These are phyloP conservation scores for Dicyrtomina minuta DNA, from an alignment of 2,888 invertebrate species.

Conservation along the genomic window DNA sequence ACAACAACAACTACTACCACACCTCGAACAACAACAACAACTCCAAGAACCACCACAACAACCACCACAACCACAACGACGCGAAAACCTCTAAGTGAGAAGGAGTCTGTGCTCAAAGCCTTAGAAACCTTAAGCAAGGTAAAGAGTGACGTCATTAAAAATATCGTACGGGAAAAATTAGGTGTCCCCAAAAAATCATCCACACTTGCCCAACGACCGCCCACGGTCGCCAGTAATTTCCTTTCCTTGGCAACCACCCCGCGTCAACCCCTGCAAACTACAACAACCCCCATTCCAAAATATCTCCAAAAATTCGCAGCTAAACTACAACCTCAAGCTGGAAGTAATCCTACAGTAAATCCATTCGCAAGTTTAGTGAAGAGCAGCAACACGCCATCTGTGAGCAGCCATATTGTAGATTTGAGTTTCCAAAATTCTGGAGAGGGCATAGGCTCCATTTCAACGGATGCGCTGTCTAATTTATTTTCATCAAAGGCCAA, in stretches of 20 bases:
- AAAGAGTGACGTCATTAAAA: slow-evolving; percentile 46
- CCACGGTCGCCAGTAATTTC: too few relatives aligned
- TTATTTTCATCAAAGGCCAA: too few relatives aligned
- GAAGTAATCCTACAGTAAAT: too few relatives aligned
- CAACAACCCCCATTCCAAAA: not conserved
- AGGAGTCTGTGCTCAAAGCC: slow-evolving; percentile 43
- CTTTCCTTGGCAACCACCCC: too few relatives aligned
- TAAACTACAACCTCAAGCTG: not conserved
- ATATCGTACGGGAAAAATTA: slow-evolving; percentile 39
- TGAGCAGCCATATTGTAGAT: too few relatives aligned
- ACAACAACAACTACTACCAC: not conserved
- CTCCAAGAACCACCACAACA: not conserved
- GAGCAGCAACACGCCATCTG: too few relatives aligned
- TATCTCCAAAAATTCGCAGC: not conserved
- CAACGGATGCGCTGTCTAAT: not conserved
- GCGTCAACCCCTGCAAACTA: too few relatives aligned
- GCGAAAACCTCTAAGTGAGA: slow-evolving; percentile 31
- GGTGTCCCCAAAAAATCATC: slow-evolving; percentile 15
- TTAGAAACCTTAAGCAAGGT: slow-evolving; percentile 47
- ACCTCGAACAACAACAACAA: not conserved
- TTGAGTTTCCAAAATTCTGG: too few relatives aligned
- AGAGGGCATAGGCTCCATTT: not conserved
- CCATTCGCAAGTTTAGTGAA: too few relatives aligned
- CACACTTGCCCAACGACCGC: too few relatives aligned
- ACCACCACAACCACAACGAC: not conserved